Evolutionary conservation across 64 coral and sea anemone species (phyloP), one percentile per base, ranked within the genome.

Genomic region (Cladopsammia gracilis): DNA sequence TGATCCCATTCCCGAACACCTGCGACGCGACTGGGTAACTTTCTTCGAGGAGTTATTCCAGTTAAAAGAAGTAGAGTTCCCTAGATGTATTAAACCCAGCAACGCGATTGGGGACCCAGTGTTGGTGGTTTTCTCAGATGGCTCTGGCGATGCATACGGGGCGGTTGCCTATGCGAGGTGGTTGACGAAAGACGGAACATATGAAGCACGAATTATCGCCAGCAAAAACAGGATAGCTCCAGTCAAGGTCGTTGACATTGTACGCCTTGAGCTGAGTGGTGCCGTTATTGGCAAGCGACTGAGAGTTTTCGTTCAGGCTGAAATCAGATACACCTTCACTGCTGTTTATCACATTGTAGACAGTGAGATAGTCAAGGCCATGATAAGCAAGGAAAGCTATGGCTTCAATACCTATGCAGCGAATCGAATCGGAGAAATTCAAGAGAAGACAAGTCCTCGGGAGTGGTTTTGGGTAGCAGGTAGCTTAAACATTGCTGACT

Each of bases 361-460:
- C 52, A 74, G 68, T 18, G 49, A 88, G 49, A 88, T 88, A 57
- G 86, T 88, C 15, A 73, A 53, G 50, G 85, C 85, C 15, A 78
- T 78, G 83, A 87, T 87, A 42, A 61, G 52, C 23, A 87, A 69
- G 83, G 83, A 67, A 13, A 69, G 61, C 14, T 84, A 62, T 25
- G 15, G 75, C 12, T 78, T 78, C 75, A 78, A 78, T 54, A 50
- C 44, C 75, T 78, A 50, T 20, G 75, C 10, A 50, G 75, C 75
- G 19, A 46, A 19, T 4, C 1, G 51, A 3, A 82, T 60, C 20
- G 51, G 51, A 51, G 78, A 60, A 59, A 86, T 51, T 25, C 25
- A 51, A 47, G 25, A n/a, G n/a, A 86, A 86, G 23, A 51, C 25
- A 25, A 5, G 62, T 67, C 51, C 58, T 24, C 23, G 26, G 42